A percentile compares a stretch with the other conserved stretches of the same genome.
Evolutionary conservation across 2,113 vertebrate species (phyloP).

Genomic region (Tenebrosternarchus preto): DNA sequence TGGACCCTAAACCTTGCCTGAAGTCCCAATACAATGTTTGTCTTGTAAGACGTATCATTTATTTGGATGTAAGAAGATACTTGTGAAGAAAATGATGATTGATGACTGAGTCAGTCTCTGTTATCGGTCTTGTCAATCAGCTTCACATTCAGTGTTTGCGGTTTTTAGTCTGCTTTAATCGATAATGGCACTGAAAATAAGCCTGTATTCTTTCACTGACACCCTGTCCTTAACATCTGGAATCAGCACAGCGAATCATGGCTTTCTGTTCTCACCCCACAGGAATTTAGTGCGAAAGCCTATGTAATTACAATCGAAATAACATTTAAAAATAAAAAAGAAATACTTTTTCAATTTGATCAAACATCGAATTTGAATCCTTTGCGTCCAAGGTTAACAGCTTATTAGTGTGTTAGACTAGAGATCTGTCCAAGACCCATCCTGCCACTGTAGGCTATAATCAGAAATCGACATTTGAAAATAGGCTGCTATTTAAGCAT

Average conservation of each 20-base stretch:
- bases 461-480: not conserved
- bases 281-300: not conserved
- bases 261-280: conserved; percentile 34
- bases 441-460: not conserved
- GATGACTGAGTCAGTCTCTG: conserved; percentile 51
- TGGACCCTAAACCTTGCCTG: not conserved
- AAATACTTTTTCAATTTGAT: too few species aligned
- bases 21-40: not conserved
- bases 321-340: too few species aligned
- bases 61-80: conserved; percentile 5
- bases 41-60: not conserved
- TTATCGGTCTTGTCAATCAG: conserved; percentile 51
- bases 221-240: not conserved
- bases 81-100: conserved; percentile 48
- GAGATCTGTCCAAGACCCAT: not conserved
- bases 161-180: conserved; percentile 44
- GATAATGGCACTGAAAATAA: conserved; percentile 40
- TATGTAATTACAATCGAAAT: too few species aligned
- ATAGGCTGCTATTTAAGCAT: not conserved
- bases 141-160: conserved; percentile 37
- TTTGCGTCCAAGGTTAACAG: too few species aligned
- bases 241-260: not conserved
- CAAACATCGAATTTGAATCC: too few species aligned
- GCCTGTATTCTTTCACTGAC: conserved; percentile 39
- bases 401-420: not conserved